Percentiles rank a stretch among this genome's conserved stretches.
These are phyloP conservation scores for Larimichthys polyactis DNA, from an alignment of 2,113 vertebrate species.

Conservation along the genomic window DNA sequence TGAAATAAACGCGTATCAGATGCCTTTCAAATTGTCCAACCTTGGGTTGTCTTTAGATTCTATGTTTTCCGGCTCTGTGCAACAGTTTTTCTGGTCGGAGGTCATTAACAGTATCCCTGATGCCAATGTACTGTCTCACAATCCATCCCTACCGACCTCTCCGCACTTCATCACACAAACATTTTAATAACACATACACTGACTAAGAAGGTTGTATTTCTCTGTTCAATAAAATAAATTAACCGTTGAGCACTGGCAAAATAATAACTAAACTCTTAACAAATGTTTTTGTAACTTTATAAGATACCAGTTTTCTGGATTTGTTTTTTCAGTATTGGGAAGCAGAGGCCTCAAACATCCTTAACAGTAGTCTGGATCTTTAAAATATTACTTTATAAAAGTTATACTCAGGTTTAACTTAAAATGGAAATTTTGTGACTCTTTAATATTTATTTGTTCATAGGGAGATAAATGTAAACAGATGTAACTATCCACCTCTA, in stretches of 20 bases:
- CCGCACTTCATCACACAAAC: neutral
- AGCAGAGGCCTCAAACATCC: neutral
- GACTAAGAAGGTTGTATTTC: neutral
- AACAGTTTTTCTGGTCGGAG: neutral
- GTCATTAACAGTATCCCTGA: neutral
- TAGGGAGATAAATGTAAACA: neutral
- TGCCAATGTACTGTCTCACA: too few species aligned
- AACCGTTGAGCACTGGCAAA: too few species aligned
- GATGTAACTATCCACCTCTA: neutral
- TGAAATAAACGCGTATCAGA: neutral
- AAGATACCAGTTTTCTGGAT: neutral
- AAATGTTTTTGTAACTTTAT: neutral
- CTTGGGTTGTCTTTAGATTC: slow-evolving; percentile 25
- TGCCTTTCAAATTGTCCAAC: neutral
- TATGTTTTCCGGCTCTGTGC: neutral
- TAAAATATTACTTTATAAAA: neutral
- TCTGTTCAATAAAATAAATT: too few species aligned
- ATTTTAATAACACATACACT: neutral
- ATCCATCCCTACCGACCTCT: neutral
- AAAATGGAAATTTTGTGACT: neutral
- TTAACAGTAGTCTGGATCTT: neutral
- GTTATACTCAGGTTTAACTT: neutral
- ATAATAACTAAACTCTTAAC: neutral
- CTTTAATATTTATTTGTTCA: neutral
- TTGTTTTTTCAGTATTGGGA: neutral